Base-by-base conservation (phyloP, 2,888 invertebrate genomes). In the Scelioninae gen. 1 region DNA sequence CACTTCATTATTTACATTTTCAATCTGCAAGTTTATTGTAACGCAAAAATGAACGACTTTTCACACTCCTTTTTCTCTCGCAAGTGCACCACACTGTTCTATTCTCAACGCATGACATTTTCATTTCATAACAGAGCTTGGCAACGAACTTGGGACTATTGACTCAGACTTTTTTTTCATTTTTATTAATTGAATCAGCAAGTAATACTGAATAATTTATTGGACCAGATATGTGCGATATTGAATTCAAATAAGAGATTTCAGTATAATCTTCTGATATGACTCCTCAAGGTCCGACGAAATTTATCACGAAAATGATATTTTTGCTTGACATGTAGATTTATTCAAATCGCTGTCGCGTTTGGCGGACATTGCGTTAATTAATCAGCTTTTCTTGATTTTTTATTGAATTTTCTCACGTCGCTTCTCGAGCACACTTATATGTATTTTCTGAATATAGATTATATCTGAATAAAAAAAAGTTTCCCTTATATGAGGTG, bases 21-120 rank as follows among this genome's bases (percentile, higher is more conserved):
- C 6, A 15, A 60, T 55, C 10, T 68, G 32, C 43, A 47, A 56
- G 56, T 69, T 69, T 69, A 69, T 62, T 62, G 16, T 62, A 62
- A 62, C 45, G 58, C 40, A 58, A 45, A 55, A 43, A 29, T 16
- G 53, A 10, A 23, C 53, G 7, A 60, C 45, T 47, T 49, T 65
- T 7, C 13, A 34, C 38, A 7, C 5, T 38, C 11, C 49, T 65
- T 51, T 38, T 49, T 65, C 51, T 65, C 38, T 51, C 8, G 23
- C 65, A 23, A 23, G 65, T 29, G 51, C 23, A 31, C 9, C 5
- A 60, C 31, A n/a, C 62, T 51, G 62, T 56, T 72, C 60, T 72
- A 72, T 72, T 72, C 60, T 72, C 72, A 72, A 72, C 72, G 60
- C 62, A 29, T 72, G 72, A 72, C 72, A 72, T 60, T 58, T 62